Base-by-base conservation (phyloP, 1,140 invertebrate species). In the Lysiphlebus fabarum region DNA sequence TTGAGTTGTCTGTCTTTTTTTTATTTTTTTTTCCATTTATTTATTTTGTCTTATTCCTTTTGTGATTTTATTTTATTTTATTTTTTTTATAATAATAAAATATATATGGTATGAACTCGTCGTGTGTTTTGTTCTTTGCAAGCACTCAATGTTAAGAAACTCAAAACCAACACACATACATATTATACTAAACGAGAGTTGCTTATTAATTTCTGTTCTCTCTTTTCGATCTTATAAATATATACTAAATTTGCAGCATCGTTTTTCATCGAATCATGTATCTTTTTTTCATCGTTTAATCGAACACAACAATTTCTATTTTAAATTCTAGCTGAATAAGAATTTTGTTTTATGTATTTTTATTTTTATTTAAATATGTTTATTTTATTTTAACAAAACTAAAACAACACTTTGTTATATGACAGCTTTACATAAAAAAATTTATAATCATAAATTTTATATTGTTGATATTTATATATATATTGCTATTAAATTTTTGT, bases 141-240 rank as follows among this genome's bases (percentile, higher is more conserved):
- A 55, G 53, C 53, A 42, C 53, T 45, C 43, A 11, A 45, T 5
- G 43, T 26, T 26, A 26, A 26, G 17, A 1, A 26, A 34, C 33
- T 6, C 4, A 10, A 45, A 2, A 45, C 44, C 3, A 4, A 1
- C 11, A 8, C 33, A 36, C 14, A 49, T 33, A n/a, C n/a, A n/a
- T n/a, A n/a, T n/a, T n/a, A n/a, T n/a, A 49, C 33, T 26, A 12
- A 36, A 14, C 44, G 17, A 14, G 8, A 14, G 7, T 53, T 47
- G 62, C 58, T 63, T 63, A 63, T 63, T 63, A 63, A 63, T 60
- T 63, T 63, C 62, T 53, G 48, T 53, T n/a, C 54, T 59, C 42
- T 44, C 45, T 40, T 58, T 47, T 48, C 59, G 56, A 58, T 56
- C 53, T 60, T 60, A 43, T 53, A 50, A 33, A 26, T 33, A 41